Percentiles rank a stretch among this genome's conserved stretches.
phyloP scores from a whole-genome alignment of 2,888 invertebrate genomes.

The Drosophila prostipennis region DNA sequence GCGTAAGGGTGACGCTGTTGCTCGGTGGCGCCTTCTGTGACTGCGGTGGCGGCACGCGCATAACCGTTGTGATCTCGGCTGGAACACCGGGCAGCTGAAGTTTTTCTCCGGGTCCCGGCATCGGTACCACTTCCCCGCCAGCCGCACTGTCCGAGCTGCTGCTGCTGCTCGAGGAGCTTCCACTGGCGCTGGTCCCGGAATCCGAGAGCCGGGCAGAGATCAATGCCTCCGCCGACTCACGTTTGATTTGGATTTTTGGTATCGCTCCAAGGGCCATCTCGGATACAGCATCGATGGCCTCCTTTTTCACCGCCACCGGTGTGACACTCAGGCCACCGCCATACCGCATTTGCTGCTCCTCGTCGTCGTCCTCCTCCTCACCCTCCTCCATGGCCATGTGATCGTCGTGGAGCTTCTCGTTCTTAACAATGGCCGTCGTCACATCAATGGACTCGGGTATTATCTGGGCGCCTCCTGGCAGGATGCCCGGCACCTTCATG shows the following conservation, averaged over 20 bases:
- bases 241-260: constrained; percentile 82
- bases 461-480: constrained; percentile 81
- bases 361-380: constrained; percentile 60
- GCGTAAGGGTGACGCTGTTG: constrained; percentile 76
- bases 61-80: constrained; percentile 75
- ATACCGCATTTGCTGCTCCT: constrained; percentile 58
- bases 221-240: constrained; percentile 63
- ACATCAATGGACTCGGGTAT: constrained; percentile 81
- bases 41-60: constrained; percentile 42
- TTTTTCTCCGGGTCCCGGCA: constrained; percentile 76
- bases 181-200: constrained; percentile 49
- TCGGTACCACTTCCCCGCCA: constrained; percentile 54
- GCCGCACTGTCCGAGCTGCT: constrained; percentile 73
- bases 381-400: constrained; percentile 58
- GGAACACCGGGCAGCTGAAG: constrained; percentile 80
- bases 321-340: constrained; percentile 71
- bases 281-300: constrained; percentile 54
- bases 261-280: constrained; percentile 58
- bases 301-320: constrained; percentile 79
- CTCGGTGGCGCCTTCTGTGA: constrained; percentile 53
- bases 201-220: constrained; percentile 48
- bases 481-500: constrained; percentile 77
- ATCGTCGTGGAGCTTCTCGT: constrained; percentile 73
- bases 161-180: constrained; percentile 63
- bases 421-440: constrained; percentile 80